phyloP scores from a whole-genome alignment of 2,797 vertebrate genomes.

The Mus minutoides region DNA sequence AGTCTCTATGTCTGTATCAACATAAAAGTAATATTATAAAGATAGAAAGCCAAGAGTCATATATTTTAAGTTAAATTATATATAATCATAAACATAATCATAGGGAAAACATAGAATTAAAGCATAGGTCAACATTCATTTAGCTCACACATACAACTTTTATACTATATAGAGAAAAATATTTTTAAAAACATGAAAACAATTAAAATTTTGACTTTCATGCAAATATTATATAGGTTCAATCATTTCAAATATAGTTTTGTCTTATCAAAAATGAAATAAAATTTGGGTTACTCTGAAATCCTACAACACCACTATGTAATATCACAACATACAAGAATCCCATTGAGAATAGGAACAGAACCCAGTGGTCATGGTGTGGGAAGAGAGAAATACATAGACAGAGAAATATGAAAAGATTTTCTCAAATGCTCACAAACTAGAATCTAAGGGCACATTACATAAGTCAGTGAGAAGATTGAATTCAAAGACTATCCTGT shows the following conservation, averaged over 20 bases:
- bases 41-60: background rate
- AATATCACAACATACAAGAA: background rate
- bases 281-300: background rate
- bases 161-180: background rate
- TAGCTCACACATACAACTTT: background rate
- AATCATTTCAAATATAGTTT: background rate
- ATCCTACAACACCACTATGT: background rate
- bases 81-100: background rate
- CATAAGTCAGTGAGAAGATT: background rate
- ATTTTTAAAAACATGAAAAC: background rate
- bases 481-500: background rate
- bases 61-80: background rate
- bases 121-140: background rate
- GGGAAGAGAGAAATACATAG: background rate
- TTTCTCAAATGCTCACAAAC: background rate
- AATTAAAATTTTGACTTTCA: background rate
- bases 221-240: too few relatives aligned
- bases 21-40: background rate
- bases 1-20: background rate
- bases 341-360: background rate
- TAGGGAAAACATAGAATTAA: background rate
- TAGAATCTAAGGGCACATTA: background rate
- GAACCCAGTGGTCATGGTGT: too few relatives aligned
- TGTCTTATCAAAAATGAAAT: background rate
- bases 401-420: background rate